These are phyloP conservation scores for Anastrepha obliqua DNA, from an alignment of 1,140 invertebrate genomes.

Conservation along the genomic window DNA sequence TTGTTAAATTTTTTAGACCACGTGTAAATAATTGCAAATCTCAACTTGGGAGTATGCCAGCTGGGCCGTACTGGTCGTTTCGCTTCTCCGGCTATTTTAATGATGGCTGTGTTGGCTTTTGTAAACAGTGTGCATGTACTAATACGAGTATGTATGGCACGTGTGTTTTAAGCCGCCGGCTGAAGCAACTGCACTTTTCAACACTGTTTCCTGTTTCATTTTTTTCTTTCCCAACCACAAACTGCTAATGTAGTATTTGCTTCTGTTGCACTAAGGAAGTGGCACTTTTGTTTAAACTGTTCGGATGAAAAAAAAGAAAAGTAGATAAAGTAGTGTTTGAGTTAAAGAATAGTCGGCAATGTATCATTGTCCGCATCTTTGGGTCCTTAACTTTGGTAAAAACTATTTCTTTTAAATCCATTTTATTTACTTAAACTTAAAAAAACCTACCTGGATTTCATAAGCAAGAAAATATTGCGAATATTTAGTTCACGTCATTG, in stretches of 20 bases:
- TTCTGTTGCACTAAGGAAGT: neutral
- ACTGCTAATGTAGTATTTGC: constrained; percentile 22
- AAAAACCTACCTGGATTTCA: no score
- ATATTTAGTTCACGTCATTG: no score
- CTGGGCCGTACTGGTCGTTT: constrained; percentile 24
- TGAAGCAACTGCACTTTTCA: constrained; percentile 34
- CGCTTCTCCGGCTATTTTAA: neutral
- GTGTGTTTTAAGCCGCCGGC: neutral
- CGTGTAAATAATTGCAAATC: constrained; percentile 50
- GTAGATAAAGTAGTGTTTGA: neutral
- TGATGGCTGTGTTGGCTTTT: neutral
- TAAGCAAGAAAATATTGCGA: no score
- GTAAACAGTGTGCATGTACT: constrained; percentile 1
- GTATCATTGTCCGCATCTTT: neutral
- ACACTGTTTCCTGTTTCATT: neutral
- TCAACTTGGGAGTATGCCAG: constrained; percentile 36
- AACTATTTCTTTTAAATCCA: no score
- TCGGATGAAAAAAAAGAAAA: neutral
- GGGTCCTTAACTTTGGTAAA: no score
- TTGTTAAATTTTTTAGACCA: constrained; percentile 53
- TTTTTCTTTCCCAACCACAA: constrained; percentile 2
- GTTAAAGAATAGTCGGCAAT: neutral
- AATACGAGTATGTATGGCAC: neutral
- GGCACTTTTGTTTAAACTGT: neutral
- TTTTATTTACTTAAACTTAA: no score